Percentiles rank a stretch among this genome's conserved stretches.
Evolutionary conservation across 2,113 vertebrate genomes (phyloP).

Genomic region (Sinocyclocheilus anshuiensis): DNA sequence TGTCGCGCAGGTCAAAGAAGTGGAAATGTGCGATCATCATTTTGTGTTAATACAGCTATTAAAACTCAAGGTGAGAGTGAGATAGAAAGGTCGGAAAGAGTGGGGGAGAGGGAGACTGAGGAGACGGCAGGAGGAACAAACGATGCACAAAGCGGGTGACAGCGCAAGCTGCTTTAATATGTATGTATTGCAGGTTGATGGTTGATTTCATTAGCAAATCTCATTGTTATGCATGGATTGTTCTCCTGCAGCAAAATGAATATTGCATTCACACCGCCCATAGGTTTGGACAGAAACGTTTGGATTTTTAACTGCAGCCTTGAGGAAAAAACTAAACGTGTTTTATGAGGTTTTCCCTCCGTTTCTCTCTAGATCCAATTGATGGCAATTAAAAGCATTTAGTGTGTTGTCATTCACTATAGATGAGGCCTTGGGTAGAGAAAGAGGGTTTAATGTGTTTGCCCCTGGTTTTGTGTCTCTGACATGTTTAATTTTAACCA

Average conservation of each 20-base stretch:
- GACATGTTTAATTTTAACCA: conserved; percentile 31
- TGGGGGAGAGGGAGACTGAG: conserved; percentile 49
- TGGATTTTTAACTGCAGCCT: conserved; percentile 66
- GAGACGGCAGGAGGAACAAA: conserved; percentile 87
- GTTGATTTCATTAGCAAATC: conserved; percentile 99
- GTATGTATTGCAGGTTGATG: conserved; percentile 99
- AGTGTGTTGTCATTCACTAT: conserved; percentile 44
- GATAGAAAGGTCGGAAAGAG: conserved; percentile 59
- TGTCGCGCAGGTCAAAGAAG: conserved; percentile 41
- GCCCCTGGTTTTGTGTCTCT: conserved; percentile 37
- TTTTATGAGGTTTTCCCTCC: conserved; percentile 69
- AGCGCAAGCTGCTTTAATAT: conserved; percentile 94
- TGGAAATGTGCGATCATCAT: conserved; percentile 50
- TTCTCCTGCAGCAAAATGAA: conserved; percentile 99
- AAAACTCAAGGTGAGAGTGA: conserved; percentile 51
- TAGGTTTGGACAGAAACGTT: conserved; percentile 73
- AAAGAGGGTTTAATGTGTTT: conserved; percentile 9
- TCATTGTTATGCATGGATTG: conserved; percentile 99
- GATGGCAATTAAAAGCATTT: conserved; percentile 65
- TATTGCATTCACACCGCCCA: conserved; percentile 89
- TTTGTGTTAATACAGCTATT: conserved; percentile 55
- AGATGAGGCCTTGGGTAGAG: conserved; percentile 22
- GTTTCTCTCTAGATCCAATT: conserved; percentile 63
- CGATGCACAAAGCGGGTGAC: conserved; percentile 95
- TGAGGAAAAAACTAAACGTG: conserved; percentile 63